A percentile compares a stretch with the other conserved stretches of the same genome.
phyloP scores from a whole-genome alignment of 1,140 invertebrate species.

The Drosophila ananassae region DNA sequence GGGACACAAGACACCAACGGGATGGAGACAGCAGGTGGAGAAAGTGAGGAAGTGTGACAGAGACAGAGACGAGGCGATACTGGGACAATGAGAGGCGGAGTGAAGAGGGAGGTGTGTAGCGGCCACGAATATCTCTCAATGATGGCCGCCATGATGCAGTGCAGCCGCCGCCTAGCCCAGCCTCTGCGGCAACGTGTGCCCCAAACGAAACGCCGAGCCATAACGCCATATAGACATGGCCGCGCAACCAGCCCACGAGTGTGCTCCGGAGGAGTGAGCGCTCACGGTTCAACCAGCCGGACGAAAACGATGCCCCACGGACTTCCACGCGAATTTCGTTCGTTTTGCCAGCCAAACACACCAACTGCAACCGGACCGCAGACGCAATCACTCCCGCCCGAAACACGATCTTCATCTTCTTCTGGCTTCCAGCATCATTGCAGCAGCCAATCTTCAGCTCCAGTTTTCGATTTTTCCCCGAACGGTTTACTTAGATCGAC shows the following conservation, averaged over 20 bases:
- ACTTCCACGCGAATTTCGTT: no score
- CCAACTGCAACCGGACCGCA: no score
- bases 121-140: conserved; percentile 1
- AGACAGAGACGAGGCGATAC: conserved; percentile 1
- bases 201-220: background rate
- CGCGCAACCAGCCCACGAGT: background rate
- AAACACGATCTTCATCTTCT: conserved; percentile 23
- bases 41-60: conserved; percentile 8
- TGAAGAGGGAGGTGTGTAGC: background rate
- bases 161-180: background rate
- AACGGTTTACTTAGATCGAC: conserved; percentile 21
- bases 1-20: conserved; percentile 10
- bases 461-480: conserved; percentile 13
- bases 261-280: background rate
- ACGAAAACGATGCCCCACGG: background rate
- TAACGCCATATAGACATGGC: background rate
- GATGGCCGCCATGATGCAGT: conserved; percentile 13
- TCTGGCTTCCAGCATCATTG: conserved; percentile 22
- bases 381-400: background rate
- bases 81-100: background rate
- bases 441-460: conserved; percentile 18
- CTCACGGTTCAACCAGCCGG: conserved; percentile 6
- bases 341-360: background rate
- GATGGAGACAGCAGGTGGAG: conserved; percentile 2
- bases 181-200: background rate